Evolutionary conservation across 2,113 vertebrate species (phyloP).

Genomic region (Tursiops truncatus): DNA sequence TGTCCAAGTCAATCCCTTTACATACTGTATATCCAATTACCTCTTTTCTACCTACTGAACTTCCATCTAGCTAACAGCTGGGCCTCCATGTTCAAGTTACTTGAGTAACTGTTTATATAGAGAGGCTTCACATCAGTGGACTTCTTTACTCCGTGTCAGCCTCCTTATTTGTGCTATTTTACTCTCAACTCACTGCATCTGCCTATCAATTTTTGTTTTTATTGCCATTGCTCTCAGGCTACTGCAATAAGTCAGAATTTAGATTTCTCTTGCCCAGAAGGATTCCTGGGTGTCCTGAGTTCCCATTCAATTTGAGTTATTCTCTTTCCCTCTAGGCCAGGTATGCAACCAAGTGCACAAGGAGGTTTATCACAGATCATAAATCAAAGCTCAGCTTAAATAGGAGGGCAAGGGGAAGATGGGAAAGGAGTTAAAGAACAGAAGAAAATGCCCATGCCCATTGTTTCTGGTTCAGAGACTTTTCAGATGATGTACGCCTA

Average conservation of each 20-base stretch:
- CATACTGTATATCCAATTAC: neutral
- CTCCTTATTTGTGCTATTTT: slow-evolving; percentile 34
- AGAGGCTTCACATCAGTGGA: neutral
- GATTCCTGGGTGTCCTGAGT: neutral
- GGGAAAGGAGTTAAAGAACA: neutral
- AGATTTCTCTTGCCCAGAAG: slow-evolving; percentile 31
- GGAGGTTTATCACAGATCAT: neutral
- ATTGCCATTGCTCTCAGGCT: neutral
- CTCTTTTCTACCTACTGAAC: neutral
- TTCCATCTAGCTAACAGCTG: neutral
- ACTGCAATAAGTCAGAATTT: slow-evolving; percentile 44
- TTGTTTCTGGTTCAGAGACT: neutral
- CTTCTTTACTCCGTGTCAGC: neutral
- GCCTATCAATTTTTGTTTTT: neutral
- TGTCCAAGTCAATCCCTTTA: slow-evolving; percentile 2
- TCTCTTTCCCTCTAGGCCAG: neutral
- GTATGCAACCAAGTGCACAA: neutral
- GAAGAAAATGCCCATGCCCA: neutral
- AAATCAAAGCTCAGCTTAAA: neutral
- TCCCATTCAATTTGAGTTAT: neutral
- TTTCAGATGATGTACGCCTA: neutral
- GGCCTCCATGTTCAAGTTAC: neutral
- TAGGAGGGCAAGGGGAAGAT: neutral
- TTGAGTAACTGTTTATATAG: neutral
- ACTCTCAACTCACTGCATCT: slow-evolving; percentile 36